Base-by-base conservation (phyloP, 1,140 invertebrate species). In the Megalonaias nervosa region DNA sequence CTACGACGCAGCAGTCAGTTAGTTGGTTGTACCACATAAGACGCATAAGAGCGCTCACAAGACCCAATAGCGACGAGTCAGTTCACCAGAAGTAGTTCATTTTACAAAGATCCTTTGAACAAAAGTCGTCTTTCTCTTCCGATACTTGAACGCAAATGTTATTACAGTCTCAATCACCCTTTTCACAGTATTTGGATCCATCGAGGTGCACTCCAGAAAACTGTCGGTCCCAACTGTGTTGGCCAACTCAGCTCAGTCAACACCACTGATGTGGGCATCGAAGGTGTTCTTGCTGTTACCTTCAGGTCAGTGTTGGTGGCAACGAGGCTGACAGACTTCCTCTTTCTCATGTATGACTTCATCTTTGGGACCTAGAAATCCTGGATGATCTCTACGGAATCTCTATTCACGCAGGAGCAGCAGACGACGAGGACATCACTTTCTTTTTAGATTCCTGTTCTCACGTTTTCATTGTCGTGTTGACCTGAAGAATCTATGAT, bases 341-440 rank as follows among this genome's bases (percentile, higher is more conserved):
- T 57, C 17, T 67, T 58, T 3, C 73, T 64, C 38, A 59, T 55
- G 59, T 71, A 73, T 64, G 68, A 21, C 56, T 93, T 92, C 14
- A 93, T 90, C 85, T 93, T 93, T 19, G 92, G 91, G 71, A 90
- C 86, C 92, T 92, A 90, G 92, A 98, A 99, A 79, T 97, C 97
- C 86, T 97, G 93, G 69, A 99, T 97, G 91, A 99, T 99, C 91
- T 99, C 97, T 92, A 99, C 99, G 78, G 97, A 98, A 14, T 98
- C 97, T 73, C 98, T 97, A 80, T 97, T 98, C 58, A 99, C 97
- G 75, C 99, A 98, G 84, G 97, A 99, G 92, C 99, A 99, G 93
- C 98, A 99, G 62, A 99, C 97, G 77, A 99, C 94, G 92, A 99
- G 99, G 69, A 99, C 98, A 91, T 99, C 98, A 65, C 70, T 62